A percentile compares a stretch with the other conserved stretches of the same genome.
These are phyloP conservation scores for Nyctalus aviator DNA, from an alignment of 2,797 vertebrate genomes.

Conservation along the genomic window DNA sequence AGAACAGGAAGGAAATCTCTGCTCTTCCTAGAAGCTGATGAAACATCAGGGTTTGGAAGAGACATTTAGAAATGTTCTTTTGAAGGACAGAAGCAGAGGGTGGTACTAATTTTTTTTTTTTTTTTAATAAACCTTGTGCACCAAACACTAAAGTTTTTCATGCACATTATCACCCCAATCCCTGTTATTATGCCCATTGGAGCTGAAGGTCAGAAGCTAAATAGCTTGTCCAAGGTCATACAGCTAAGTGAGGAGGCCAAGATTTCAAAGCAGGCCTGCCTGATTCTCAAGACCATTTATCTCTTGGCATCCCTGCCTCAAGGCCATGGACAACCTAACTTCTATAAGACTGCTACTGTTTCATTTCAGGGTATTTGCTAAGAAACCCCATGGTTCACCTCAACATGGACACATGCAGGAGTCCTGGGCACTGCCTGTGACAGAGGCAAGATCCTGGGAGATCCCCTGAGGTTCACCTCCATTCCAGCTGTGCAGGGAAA, in stretches of 20 bases:
- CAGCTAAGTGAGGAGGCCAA: not conserved
- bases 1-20: conserved; percentile 22
- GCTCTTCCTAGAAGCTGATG: not conserved
- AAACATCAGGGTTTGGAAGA: not conserved
- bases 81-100: not conserved
- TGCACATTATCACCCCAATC: not conserved
- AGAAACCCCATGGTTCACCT: not conserved
- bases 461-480: fast-evolving
- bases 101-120: not conserved
- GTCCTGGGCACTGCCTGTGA: not conserved
- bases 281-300: not conserved
- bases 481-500: not conserved
- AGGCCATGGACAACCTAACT: not conserved
- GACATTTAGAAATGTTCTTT: not conserved
- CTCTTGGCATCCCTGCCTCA: too few relatives aligned
- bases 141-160: not conserved
- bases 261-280: not conserved
- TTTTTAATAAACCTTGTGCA: not conserved
- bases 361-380: not conserved
- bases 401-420: not conserved
- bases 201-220: not conserved
- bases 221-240: not conserved
- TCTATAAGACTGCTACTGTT: not conserved
- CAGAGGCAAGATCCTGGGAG: not conserved
- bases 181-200: not conserved